Base-by-base conservation (phyloP, 2,113 vertebrate genomes). In the Odontophorus gujanensis region DNA sequence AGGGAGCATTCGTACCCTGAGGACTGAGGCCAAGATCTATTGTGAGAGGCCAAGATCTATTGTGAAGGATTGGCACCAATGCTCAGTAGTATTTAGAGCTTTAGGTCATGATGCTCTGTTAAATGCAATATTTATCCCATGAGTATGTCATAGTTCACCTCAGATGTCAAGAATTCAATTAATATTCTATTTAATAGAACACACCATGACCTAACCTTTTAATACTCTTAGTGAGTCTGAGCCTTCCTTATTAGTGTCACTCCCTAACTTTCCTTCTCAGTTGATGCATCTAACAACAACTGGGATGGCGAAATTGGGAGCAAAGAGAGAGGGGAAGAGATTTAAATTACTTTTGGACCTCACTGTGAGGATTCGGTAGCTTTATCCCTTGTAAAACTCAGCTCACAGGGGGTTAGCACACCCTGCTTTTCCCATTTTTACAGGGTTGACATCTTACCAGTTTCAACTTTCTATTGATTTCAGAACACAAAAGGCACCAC, bases 131-230 rank as follows among this genome's bases (percentile, higher is more conserved):
- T 92, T 95, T 96, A 93, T 94, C 92, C 95, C 78, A 75, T 87
- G 87, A 93, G 89, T 24, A 7, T 90, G 95, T 94, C 96, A 96
- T 93, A 89, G 87, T 86, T 96, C 88, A 30, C 62, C 88, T 95
- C 91, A 77, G 93, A 91, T 91, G 94, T 95, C 81, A 92, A 90
- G 93, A 92, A 89, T 96, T 95, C 95, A 95, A 91, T 96, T 94
- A 94, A 94, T 86, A 90, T 58, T 94, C 92, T 88, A 51, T 96
- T 96, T 96, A 91, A 94, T 73, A 81, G 95, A 86, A 62, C 91
- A 91, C 94, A 90, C 80, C 61, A 22, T 90, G 93, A 93, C 91
- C 95, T 91, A 92, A 85, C 83, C 91, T 95, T 95, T 94, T 92
- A 87, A 81, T 96, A 88, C 85, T 63, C 69, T 93, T 85, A 95